Conservation (phyloP, 2,888 invertebrate genomes). For the Lasius fuliginosus region DNA sequence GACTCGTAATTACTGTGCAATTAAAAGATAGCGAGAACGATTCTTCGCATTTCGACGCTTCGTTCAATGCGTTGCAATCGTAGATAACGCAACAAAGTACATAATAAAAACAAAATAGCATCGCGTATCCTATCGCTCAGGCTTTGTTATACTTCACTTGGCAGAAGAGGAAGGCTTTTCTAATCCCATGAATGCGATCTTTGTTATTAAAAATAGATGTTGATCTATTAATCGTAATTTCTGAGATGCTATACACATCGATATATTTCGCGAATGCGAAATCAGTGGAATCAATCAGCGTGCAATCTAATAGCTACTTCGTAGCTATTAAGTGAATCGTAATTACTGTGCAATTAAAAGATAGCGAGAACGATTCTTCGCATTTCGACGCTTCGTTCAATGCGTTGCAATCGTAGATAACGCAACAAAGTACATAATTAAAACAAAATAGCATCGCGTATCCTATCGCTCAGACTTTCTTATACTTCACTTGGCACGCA, state of each 20-base stretch:
- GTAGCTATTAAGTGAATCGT: constrained; percentile 27
- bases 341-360: constrained; percentile 25
- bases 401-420: constrained; percentile 23
- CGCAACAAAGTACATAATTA: constrained; percentile 42
- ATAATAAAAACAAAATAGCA: constrained; percentile 40
- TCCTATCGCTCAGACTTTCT: not conserved
- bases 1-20: constrained; percentile 31
- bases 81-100: constrained; percentile 33
- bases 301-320: constrained; percentile 16
- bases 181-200: constrained; percentile 31
- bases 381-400: not conserved
- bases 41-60: constrained; percentile 1
- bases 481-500: constrained; percentile 15
- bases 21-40: constrained; percentile 4
- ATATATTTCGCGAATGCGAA: not conserved
- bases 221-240: not conserved
- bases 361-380: constrained; percentile 15
- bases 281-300: constrained; percentile 18
- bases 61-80: not conserved
- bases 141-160: constrained; percentile 16
- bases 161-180: constrained; percentile 22
- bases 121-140: not conserved
- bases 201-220: constrained; percentile 5
- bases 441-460: constrained; percentile 18
- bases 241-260: not conserved